phyloP scores from a whole-genome alignment of 2,797 vertebrate species.

The Gambusia yucatana region DNA sequence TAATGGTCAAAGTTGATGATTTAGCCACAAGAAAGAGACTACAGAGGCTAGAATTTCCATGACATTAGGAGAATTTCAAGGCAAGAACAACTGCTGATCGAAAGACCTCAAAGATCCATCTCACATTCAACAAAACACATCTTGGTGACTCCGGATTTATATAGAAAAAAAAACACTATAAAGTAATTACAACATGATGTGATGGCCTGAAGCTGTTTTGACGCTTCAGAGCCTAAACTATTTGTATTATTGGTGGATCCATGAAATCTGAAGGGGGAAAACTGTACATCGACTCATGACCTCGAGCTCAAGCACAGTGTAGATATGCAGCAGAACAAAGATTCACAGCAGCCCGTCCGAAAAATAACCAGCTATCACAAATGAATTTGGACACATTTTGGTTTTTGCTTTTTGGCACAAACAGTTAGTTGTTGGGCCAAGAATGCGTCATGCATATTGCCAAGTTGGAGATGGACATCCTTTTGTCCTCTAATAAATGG shows the following conservation, averaged over 20 bases:
- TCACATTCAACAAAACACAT: background rate
- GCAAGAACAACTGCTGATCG: background rate
- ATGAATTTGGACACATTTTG: background rate
- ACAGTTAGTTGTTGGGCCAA: background rate
- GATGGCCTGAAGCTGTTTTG: background rate
- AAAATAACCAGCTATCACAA: background rate
- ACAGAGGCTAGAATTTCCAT: background rate
- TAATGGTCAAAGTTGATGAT: background rate
- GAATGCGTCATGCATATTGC: background rate
- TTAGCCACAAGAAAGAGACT: background rate
- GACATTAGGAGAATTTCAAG: background rate
- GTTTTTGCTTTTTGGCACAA: background rate
- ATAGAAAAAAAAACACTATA: background rate
- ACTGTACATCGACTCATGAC: background rate
- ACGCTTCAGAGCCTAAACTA: background rate
- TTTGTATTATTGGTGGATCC: background rate
- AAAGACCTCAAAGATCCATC: background rate
- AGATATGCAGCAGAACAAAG: background rate
- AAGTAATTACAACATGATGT: background rate
- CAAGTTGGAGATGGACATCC: background rate
- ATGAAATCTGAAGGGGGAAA: background rate
- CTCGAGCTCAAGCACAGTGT: background rate
- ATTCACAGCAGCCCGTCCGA: background rate
- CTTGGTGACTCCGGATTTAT: background rate
- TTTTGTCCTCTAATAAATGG: background rate